These are phyloP conservation scores for Sebastes cheni DNA, from an alignment of 2,797 vertebrate species.

Conservation along the genomic window DNA sequence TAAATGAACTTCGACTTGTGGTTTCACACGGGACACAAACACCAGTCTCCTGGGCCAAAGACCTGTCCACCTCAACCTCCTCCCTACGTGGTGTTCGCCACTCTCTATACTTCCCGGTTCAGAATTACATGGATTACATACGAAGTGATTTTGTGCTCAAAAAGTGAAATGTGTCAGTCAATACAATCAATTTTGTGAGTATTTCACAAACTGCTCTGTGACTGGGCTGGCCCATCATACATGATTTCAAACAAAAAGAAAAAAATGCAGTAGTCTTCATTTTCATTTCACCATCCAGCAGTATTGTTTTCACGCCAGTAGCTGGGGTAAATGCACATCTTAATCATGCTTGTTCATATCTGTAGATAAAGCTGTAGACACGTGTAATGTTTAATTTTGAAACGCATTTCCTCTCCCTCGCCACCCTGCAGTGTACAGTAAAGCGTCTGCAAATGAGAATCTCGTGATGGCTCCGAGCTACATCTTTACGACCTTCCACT, in stretches of 20 bases:
- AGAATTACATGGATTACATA: no score
- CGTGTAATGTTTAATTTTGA: slow-evolving; percentile 14
- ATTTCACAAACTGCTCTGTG: no score
- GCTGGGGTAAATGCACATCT: background rate
- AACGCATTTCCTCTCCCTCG: slow-evolving; percentile 10
- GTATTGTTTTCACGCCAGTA: background rate
- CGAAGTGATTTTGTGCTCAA: no score
- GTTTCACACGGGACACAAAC: no score
- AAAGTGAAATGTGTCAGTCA: no score
- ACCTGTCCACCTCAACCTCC: no score
- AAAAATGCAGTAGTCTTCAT: background rate
- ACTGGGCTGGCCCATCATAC: background rate
- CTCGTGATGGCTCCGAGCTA: slow-evolving; percentile 19
- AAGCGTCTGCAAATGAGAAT: slow-evolving; percentile 36
- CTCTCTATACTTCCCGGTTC: no score
- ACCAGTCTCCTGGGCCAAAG: no score
- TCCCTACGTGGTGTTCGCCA: no score
- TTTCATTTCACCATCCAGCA: background rate
- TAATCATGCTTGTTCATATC: background rate
- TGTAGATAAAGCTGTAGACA: slow-evolving; percentile 10
- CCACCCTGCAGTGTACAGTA: slow-evolving; percentile 14
- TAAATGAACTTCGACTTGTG: no score
- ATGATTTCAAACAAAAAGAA: background rate
- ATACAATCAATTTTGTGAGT: no score
- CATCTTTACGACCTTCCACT: slow-evolving; percentile 41